Base-by-base conservation (phyloP, 2,888 invertebrate species). In the Eubasilissa splendida region DNA sequence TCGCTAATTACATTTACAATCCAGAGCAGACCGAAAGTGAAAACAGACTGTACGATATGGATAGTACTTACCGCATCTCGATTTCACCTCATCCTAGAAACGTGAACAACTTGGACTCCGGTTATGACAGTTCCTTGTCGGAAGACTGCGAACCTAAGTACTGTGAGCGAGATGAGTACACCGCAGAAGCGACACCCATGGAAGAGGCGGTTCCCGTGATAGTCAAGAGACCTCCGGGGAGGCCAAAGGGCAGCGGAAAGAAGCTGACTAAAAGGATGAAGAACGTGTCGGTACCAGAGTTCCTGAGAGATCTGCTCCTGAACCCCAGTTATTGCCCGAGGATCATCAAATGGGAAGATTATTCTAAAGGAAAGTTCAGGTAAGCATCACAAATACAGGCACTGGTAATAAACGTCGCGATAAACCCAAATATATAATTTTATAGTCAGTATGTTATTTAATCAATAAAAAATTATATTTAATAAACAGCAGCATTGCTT, bases 341-440 rank as follows among this genome's bases (percentile, higher is more conserved):
- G 74, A 92, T 96, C 84, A 96, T 97, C 85, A 94, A 95, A 87
- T 97, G 97, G 97, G 97, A 97, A 87, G 94, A 97, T 87, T 93
- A 95, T 85, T 92, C 93, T 53, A 93, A 94, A 84, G 97, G 96
- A 9, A 94, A 95, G 85, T 97, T 97, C 89, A 93, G 90, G 91
- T 91, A 85, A 88, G 90, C 22, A 22, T 22, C 1, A 1, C 22
- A 22, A 1, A 22, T 22, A 22, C 22, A 22, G 22, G 1, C 22
- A 22, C 54, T 22, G 11, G 58, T 14, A 12, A 70, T 58, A 42
- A 42, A 42, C 42, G 4, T 42, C 4, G 42, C 7, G 22, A 22
- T 22, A 22, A 22, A 22, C 1, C 22, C 22, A 22, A 42, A 4
- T 42, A 42, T 42, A 1, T 42, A 42, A 4, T 42, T 42, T 42